These are phyloP conservation scores for Dyspetes luteomarginatus DNA, from an alignment of 2,888 invertebrate species.

Conservation along the genomic window DNA sequence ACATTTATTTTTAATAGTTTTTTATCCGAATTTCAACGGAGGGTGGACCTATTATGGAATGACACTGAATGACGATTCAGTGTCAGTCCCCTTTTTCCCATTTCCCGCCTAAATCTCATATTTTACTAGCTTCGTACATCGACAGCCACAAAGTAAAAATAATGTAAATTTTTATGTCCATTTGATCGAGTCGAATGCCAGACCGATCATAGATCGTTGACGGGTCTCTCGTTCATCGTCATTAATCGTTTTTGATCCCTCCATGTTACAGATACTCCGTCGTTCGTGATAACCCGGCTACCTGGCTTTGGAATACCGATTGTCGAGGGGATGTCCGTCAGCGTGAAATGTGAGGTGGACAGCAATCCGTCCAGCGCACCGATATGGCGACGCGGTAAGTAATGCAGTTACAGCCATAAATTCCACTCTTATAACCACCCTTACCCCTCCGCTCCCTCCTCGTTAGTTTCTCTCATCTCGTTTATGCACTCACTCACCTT, in stretches of 20 bases:
- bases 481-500: slow-evolving; percentile 53
- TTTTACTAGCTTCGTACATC: too few relatives aligned
- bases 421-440: slow-evolving; percentile 28
- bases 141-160: too few relatives aligned
- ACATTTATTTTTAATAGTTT: too few relatives aligned
- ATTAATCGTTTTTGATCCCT: slow-evolving; percentile 71
- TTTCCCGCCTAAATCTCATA: too few relatives aligned
- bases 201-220: not conserved
- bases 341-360: slow-evolving; percentile 96
- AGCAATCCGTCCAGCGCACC: slow-evolving; percentile 95
- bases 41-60: too few relatives aligned
- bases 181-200: too few relatives aligned
- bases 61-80: too few relatives aligned
- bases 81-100: too few relatives aligned
- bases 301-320: slow-evolving; percentile 97
- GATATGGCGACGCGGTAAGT: slow-evolving; percentile 90
- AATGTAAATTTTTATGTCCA: too few relatives aligned
- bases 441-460: not conserved
- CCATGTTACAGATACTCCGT: slow-evolving; percentile 91
- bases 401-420: slow-evolving; percentile 47
- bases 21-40: too few relatives aligned
- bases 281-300: slow-evolving; percentile 95
- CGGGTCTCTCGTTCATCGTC: slow-evolving; percentile 50
- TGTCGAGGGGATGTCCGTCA: slow-evolving; percentile 94
- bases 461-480: slow-evolving; percentile 29